Evolutionary conservation across 2,113 vertebrate genomes (phyloP).

Genomic region (Silurus glanis): DNA sequence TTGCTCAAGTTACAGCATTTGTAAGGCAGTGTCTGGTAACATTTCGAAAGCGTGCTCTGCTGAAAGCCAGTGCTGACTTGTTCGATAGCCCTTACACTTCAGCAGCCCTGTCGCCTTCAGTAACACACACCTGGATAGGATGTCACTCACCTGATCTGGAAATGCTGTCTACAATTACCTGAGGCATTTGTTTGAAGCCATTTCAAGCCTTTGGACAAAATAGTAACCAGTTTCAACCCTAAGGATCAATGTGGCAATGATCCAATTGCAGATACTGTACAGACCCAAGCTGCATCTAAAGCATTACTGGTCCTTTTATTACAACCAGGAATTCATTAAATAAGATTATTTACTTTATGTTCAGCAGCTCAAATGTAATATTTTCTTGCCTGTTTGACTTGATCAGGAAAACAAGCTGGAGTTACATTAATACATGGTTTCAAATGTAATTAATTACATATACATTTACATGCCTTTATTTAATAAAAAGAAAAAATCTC

Average conservation of each 20-base stretch:
- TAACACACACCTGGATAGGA: slow-evolving; percentile 52
- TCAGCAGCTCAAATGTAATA: neutral
- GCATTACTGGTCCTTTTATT: slow-evolving; percentile 6
- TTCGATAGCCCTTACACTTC: slow-evolving; percentile 39
- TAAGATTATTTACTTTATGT: neutral
- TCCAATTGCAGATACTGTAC: neutral
- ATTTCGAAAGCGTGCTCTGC: slow-evolving; percentile 47
- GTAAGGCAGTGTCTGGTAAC: slow-evolving; percentile 55
- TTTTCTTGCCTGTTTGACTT: neutral
- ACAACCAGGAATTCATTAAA: neutral
- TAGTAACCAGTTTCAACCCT: slow-evolving; percentile 11
- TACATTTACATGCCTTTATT: neutral
- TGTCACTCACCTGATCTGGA: slow-evolving; percentile 59
- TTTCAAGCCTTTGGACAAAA: slow-evolving; percentile 28
- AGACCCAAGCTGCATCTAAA: slow-evolving; percentile 2
- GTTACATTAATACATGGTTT: neutral
- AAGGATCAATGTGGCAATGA: slow-evolving; percentile 16
- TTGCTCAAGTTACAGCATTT: slow-evolving; percentile 62
- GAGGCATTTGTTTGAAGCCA: slow-evolving; percentile 41
- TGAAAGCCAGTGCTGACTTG: slow-evolving; percentile 55
- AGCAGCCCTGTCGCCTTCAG: slow-evolving; percentile 37
- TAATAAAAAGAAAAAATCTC: neutral
- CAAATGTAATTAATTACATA: neutral
- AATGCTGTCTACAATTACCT: slow-evolving; percentile 53
- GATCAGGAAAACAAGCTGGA: neutral